Conservation (phyloP, 2,797 vertebrate genomes). For the Coluber constrictor region DNA sequence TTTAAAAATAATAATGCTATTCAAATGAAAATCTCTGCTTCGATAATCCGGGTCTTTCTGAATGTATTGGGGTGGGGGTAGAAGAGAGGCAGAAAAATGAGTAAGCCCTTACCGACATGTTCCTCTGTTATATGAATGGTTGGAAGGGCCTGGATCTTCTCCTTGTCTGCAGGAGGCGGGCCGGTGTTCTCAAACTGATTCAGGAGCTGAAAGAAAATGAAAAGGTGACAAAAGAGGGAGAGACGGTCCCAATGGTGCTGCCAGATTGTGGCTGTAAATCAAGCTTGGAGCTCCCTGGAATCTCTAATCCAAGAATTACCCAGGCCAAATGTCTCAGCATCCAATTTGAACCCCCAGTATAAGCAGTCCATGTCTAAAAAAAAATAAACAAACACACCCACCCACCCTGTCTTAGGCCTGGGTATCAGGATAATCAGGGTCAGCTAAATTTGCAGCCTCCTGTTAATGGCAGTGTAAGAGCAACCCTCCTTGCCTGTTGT, state of each 20-base stretch:
- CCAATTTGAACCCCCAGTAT: background rate
- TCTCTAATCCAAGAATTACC: background rate
- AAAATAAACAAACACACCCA: background rate
- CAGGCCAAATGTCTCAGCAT: background rate
- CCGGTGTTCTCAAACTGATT: constrained; percentile 99
- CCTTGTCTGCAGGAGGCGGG: constrained; percentile 93
- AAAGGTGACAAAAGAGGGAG: background rate
- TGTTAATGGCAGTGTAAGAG: background rate
- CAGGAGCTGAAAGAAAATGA: constrained; percentile 80
- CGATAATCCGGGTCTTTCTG: background rate
- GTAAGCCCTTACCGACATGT: constrained; percentile 84
- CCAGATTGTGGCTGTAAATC: background rate
- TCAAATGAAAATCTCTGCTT: too few relatives aligned
- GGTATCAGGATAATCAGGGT: background rate
- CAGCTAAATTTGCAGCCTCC: background rate
- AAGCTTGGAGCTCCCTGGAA: background rate
- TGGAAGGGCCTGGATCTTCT: constrained; percentile 92
- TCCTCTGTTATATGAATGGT: constrained; percentile 88
- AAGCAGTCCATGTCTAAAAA: background rate
- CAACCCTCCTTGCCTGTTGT: background rate
- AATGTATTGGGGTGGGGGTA: background rate
- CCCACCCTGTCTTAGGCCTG: background rate
- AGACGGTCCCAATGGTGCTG: background rate
- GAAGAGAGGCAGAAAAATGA: fast-evolving
- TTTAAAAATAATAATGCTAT: background rate